Base-by-base conservation (phyloP, 2,888 invertebrate species). In the Sinohyriopsis cumingii region DNA sequence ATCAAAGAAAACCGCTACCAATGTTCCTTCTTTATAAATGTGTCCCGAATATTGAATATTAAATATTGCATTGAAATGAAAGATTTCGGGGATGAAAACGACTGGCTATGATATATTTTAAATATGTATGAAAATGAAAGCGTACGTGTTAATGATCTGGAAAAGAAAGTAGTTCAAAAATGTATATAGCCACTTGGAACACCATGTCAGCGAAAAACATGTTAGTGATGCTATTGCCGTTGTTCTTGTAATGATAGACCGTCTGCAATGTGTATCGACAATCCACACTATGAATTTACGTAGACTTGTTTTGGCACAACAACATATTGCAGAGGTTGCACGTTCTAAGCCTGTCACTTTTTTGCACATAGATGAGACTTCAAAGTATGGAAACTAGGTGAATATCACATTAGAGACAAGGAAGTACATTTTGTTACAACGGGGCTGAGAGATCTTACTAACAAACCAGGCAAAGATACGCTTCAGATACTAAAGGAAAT, bases 201-300 rank as follows among this genome's bases (percentile, higher is more conserved):
- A 71, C 59, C 65, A 68, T 68, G 68, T 71, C 15, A 60, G 65
- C 1, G 59, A 61, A 19, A 56, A 65, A 24, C 56, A 56, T 45
- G 67, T 74, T 57, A 25, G 45, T 33, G 25, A 56, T 33, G 69
- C 67, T 15, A 67, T 67, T 22, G 28, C 55, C 19, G 28, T 55
- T 59, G 64, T 64, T n/a, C 55, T 68, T 56, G 33, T 19, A 65
- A 20, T 66, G 6, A 55, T 53, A 7, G 65, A 63, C 54, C 65
- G 22, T 56, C 20, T 68, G n/a, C 70, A 59, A 55, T 54, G 62
- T 56, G 55, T 54, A 28, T 28, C 60, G 15, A 73, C 73, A 45
- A 54, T 73, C 12, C 70, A 71, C 45, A 65, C 63, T 61, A 71
- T 71, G 68, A 63, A 67, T 53, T 12, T 71, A 19, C 71, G 71